Evolutionary conservation across 2,888 invertebrate species (phyloP), one percentile per base, ranked within the genome.

Genomic region (Drosophila limbata): DNA sequence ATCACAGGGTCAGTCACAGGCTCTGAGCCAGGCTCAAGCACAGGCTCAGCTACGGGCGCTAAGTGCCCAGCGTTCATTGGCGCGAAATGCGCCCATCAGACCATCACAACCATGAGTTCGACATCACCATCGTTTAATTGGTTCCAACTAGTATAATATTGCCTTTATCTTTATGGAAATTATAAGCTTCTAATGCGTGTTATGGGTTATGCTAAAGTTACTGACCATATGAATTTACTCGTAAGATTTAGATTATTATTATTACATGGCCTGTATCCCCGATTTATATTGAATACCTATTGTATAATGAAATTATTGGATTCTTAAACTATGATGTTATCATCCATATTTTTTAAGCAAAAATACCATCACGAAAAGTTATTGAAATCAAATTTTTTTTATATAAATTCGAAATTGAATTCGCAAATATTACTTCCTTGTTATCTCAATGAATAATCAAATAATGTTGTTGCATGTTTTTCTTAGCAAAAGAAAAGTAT

Each of bases 11-110:
- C n/a, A 21, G 13, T 2, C 3, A 15, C 55, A 42, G n/a, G 6
- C 11, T 10, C 31, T 33, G 17, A 44, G 10, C 11, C 66, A 31
- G 21, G n/a, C 13, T 6, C 65, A 66, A 3, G 8, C 35, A 4
- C 53, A 69, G 42, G 19, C 53, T 13, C 60, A 56, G 15, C 15
- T 70, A 0, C 69, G 60, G 3, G 4, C 35, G 0, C 0, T 61
- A 2, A 28, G 10, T n/a, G 4, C 9, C 1, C 51, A 61, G 10
- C 55, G 70, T 6, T 0, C 25, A 2, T 0, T 42, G 3, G 15
- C 44, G 21, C 68, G 57, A 11, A 15, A 15, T 8, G 9, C 25
- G 10, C 31, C 69, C 3, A 45, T 17, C 11, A 56, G 44, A 56
- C 45, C 44, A 39, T 2, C 62, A 9, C 25, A 61, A 5, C 42